These are phyloP conservation scores for Aix galericulata DNA, from an alignment of 2,113 vertebrate genomes.

Conservation along the genomic window DNA sequence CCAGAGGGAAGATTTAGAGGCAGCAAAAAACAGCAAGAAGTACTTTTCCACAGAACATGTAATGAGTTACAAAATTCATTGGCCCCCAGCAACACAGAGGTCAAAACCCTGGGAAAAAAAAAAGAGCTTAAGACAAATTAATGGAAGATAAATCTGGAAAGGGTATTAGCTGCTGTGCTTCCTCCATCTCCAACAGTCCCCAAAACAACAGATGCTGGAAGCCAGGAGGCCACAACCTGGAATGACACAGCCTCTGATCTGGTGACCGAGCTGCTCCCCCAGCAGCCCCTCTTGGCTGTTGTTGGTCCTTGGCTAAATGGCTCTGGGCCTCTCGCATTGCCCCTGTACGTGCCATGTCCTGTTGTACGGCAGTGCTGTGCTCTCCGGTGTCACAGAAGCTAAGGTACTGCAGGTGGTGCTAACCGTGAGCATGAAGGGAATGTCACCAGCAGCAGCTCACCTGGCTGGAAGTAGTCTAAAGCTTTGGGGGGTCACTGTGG, in stretches of 20 bases:
- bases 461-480: not conserved
- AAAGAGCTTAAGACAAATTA: not conserved
- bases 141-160: not conserved
- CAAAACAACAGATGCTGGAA: not conserved
- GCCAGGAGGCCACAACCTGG: not conserved
- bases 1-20: not conserved
- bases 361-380: not conserved
- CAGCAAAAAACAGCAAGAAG: not conserved
- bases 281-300: not conserved
- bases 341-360: not conserved
- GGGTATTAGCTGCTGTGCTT: not conserved
- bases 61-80: not conserved
- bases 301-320: not conserved
- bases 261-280: not conserved
- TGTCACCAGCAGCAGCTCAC: not conserved
- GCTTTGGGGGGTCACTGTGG: not conserved
- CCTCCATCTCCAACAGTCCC: not conserved
- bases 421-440: not conserved
- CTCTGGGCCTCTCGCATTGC: not conserved
- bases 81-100: not conserved
- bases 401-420: not conserved
- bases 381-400: not conserved
- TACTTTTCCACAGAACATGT: not conserved
- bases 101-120: not conserved
- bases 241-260: not conserved